Evolutionary conservation across 2,113 vertebrate species (phyloP).

Genomic region (Henicopernis longicauda): DNA sequence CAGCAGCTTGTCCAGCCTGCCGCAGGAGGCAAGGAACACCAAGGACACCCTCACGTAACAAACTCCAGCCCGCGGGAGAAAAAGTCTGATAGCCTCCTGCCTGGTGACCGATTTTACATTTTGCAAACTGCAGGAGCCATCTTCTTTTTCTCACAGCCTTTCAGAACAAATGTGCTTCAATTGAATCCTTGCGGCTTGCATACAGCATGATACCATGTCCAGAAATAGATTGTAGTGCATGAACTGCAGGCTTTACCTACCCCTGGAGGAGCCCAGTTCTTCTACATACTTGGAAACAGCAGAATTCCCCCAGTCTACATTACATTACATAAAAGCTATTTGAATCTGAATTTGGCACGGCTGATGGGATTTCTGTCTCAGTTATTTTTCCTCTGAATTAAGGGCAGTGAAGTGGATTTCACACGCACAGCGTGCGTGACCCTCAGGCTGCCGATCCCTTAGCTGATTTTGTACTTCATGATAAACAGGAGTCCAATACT

Average conservation of each 20-base stretch:
- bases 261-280: not conserved
- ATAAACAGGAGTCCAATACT: not conserved
- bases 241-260: not conserved
- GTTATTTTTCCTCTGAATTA: not conserved
- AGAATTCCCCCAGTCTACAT: rapidly evolving
- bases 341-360: not conserved
- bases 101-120: not conserved
- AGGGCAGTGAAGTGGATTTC: not conserved
- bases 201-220: not conserved
- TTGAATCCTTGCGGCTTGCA: not conserved
- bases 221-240: not conserved
- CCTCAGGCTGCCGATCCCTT: not conserved
- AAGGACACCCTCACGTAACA: rapidly evolving
- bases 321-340: not conserved
- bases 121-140: not conserved
- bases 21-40: not conserved
- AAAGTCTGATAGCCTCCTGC: not conserved
- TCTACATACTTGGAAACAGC: not conserved
- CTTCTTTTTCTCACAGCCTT: not conserved
- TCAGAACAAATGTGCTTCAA: not conserved
- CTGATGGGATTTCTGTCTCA: not conserved
- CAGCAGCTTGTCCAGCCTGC: not conserved
- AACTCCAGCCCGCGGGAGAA: not conserved
- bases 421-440: rapidly evolving
- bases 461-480: not conserved